Conservation (phyloP, 2,888 invertebrate species). For the Sturmia bella region DNA sequence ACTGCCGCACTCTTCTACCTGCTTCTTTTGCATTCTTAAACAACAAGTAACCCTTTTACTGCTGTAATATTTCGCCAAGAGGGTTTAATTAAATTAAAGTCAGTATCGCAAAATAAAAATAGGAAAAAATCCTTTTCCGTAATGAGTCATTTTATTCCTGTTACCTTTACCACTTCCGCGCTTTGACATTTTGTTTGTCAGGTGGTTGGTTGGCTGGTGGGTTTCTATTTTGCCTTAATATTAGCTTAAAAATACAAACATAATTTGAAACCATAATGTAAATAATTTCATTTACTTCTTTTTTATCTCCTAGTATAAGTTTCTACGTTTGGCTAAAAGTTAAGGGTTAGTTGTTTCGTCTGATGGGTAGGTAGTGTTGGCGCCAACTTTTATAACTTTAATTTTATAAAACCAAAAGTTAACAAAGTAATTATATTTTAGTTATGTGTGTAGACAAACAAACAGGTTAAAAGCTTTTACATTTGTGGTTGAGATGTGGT, state of each 20-base stretch:
- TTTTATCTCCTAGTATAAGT: not conserved
- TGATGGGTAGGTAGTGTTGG: not conserved
- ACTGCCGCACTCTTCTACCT: no score
- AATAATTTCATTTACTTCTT: slow-evolving; percentile 31
- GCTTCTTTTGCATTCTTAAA: no score
- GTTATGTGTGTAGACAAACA: no score
- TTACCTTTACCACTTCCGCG: not conserved
- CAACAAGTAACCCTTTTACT: no score
- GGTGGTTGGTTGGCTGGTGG: not conserved
- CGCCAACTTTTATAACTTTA: slow-evolving; percentile 25
- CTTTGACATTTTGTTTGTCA: slow-evolving; percentile 30
- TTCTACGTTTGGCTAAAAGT: not conserved
- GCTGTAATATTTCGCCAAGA: no score
- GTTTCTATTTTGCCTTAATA: slow-evolving; percentile 14
- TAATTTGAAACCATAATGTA: slow-evolving; percentile 58
- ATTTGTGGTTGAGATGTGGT: not conserved
- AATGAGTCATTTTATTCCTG: not conserved
- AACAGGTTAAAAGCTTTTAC: not conserved
- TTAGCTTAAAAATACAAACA: slow-evolving; percentile 41
- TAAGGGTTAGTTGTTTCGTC: slow-evolving; percentile 11
- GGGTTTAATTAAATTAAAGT: no score
- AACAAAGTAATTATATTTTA: slow-evolving; percentile 34
- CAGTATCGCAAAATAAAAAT: no score
- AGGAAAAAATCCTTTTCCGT: slow-evolving; percentile 5
- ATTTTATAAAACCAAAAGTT: slow-evolving; percentile 40